phyloP scores from a whole-genome alignment of 2,113 vertebrate genomes.

The Bubo scandiacus region DNA sequence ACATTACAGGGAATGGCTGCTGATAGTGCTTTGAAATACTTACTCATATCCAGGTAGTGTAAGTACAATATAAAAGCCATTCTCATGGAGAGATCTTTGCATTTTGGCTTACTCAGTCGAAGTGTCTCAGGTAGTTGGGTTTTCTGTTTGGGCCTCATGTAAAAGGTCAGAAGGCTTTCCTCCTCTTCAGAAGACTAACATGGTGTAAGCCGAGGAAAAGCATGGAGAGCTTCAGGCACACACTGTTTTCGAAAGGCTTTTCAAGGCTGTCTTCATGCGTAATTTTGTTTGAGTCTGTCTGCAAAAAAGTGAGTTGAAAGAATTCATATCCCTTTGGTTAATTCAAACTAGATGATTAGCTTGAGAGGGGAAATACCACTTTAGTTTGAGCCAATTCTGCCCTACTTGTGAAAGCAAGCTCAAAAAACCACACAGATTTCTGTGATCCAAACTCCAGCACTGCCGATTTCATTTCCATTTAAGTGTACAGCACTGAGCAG shows the following conservation, averaged over 20 bases:
- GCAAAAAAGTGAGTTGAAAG: not conserved
- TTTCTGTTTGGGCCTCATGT: not conserved
- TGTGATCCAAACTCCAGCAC: not conserved
- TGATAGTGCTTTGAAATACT: not conserved
- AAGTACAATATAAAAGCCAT: not conserved
- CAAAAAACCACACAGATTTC: rapidly evolving
- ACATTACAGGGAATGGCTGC: not conserved
- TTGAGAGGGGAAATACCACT: not conserved
- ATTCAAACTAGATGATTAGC: not conserved
- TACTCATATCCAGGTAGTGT: not conserved
- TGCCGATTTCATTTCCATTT: not conserved
- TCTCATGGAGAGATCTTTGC: not conserved
- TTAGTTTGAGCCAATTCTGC: not conserved
- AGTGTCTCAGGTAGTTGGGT: not conserved
- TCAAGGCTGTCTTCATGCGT: not conserved
- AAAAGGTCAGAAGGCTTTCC: not conserved
- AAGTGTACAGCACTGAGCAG: not conserved
- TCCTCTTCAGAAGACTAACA: not conserved
- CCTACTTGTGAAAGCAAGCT: not conserved
- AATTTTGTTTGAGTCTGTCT: not conserved
- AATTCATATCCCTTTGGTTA: not conserved
- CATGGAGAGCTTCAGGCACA: not conserved
- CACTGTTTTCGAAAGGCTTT: not conserved
- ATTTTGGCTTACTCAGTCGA: not conserved
- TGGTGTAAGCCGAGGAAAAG: not conserved